A percentile compares a stretch with the other conserved stretches of the same genome.
Conservation (phyloP, 2,888 invertebrate genomes). For the Patella pellucida region DNA sequence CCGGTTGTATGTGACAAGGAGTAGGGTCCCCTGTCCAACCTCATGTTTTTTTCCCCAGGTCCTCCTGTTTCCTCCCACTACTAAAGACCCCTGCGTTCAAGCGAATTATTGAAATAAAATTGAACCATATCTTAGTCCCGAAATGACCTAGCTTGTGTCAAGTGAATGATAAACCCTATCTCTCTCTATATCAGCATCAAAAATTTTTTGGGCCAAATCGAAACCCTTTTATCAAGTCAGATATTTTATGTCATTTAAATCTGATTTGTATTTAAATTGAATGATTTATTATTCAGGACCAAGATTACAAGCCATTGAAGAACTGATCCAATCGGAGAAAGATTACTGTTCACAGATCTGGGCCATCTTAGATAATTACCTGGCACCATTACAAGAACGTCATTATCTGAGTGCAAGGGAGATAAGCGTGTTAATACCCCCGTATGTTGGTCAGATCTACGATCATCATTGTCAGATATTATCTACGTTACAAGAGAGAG, state of each 20-base stretch:
- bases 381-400: conserved; percentile 66
- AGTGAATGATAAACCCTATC: too few species aligned
- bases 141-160: too few species aligned
- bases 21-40: conserved; percentile 2
- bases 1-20: neutral
- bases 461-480: conserved; percentile 71
- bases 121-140: too few species aligned
- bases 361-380: conserved; percentile 71
- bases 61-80: too few species aligned
- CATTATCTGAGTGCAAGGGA: conserved; percentile 48
- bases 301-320: conserved; percentile 58
- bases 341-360: conserved; percentile 72
- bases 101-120: too few species aligned
- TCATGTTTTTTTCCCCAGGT: too few species aligned
- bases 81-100: too few species aligned
- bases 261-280: too few species aligned
- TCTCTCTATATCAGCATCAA: neutral
- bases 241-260: too few species aligned
- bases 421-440: conserved; percentile 70
- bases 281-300: conserved; percentile 39
- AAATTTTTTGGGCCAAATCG: too few species aligned
- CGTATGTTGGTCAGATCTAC: conserved; percentile 70
- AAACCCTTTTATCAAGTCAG: too few species aligned
- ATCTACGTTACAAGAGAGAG: conserved; percentile 69
- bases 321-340: conserved; percentile 71